Conservation (phyloP, 2,888 invertebrate genomes). For the Polydrusus pterygomalis region DNA sequence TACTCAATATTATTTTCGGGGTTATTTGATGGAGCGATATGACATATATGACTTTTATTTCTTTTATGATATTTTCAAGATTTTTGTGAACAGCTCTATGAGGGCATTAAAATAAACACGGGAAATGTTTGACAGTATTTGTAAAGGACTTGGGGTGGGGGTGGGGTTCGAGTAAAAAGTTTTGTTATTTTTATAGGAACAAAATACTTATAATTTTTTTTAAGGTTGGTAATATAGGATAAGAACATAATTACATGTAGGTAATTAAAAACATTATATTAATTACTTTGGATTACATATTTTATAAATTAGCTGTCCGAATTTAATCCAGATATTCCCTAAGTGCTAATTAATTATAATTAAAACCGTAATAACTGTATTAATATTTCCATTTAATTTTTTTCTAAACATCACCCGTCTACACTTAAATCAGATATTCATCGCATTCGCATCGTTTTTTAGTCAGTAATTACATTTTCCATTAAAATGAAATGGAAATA, state of each 20-base stretch:
- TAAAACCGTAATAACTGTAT: not conserved
- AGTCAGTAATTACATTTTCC: slow-evolving; percentile 12
- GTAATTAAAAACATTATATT: no score
- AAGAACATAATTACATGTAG: no score
- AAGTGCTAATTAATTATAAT: not conserved
- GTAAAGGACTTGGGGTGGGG: no score
- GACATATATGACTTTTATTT: slow-evolving; percentile 43
- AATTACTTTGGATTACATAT: not conserved
- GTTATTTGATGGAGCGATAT: slow-evolving; percentile 47
- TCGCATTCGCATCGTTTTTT: not conserved
- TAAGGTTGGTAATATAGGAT: no score
- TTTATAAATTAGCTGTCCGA: not conserved
- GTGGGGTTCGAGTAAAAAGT: no score
- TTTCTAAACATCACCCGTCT: not conserved
- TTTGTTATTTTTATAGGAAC: no score
- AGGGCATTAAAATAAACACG: not conserved
- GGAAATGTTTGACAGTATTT: not conserved
- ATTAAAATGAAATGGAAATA: slow-evolving; percentile 8
- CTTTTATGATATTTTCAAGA: slow-evolving; percentile 36
- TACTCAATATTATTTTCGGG: slow-evolving; percentile 39
- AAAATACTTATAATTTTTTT: no score
- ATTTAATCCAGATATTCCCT: not conserved
- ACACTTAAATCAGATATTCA: slow-evolving; percentile 13
- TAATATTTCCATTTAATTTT: not conserved
- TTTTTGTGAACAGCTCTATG: not conserved